Evolutionary conservation across 2,888 invertebrate species (phyloP), one percentile per base, ranked within the genome.

Genomic region (Ametastegia equiseti): DNA sequence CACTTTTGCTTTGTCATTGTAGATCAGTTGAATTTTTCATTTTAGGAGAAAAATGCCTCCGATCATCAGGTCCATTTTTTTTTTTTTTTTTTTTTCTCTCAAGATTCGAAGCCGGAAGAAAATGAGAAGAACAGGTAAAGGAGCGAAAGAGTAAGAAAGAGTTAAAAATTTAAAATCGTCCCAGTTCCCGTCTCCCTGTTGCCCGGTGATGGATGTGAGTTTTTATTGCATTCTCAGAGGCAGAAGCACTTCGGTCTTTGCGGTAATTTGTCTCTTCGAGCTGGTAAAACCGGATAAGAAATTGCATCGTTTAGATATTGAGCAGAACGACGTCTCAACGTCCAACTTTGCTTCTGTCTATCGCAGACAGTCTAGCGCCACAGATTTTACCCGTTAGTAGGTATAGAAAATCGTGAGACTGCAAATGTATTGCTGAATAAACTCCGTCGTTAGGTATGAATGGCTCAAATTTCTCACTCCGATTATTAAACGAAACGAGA

Each of bases 251-350:
- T 75, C 19, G 50, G 33, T 75, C 27, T 19, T 36, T 54, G 36
- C 33, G 9, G 75, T 50, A 50, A 75, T 75, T 75, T 75, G 75
- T 75, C 75, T 75, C 54, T 39, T 75, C 50, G 36, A 50, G 54
- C 42, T 45, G 50, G 50, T 19, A 75, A 36, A 75, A 50, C 50
- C 75, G 75, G 50, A 50, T 75, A 23, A 75, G 36, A 75, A 75
- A 75, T 75, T 50, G 33, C 75, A 19, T 75, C 75, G 75, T 75
- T 75, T 75, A 54, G 54, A 75, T 75, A 75, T 75, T 36, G 54
- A 75, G 36, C 36, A 75, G 30, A 36, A 54, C 36, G 42, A 23
- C 50, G 36, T 36, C 75, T 27, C 45, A 27, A 30, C 15, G 47
- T 71, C 30, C 23, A 47, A 47, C 47, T 27, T n/a, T 6, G 42